Evolutionary conservation across 2,113 vertebrate species (phyloP), one percentile per base, ranked within the genome.

Genomic region (Scolopax mira): DNA sequence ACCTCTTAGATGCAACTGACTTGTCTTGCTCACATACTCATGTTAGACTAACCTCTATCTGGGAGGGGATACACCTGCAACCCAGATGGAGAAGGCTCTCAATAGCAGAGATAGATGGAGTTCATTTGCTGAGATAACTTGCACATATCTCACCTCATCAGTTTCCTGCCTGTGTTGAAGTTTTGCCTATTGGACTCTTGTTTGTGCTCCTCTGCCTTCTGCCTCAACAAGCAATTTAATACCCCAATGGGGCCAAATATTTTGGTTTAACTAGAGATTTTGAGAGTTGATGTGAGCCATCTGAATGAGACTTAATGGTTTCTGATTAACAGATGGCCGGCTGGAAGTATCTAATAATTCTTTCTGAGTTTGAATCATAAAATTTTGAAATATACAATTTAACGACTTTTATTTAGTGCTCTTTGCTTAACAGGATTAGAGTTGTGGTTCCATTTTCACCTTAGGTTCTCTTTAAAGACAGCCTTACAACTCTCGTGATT

Each of bases 321-420:
- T 93, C 72, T 44, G 39, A 71, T 88, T 86, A 93, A 88, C 16
- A 78, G 85, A n/a, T 71, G 60, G 41, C 57, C 52, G 65, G 16
- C 55, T 64, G 33, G 65, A 81, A 81, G 39, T 51, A 52, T 82
- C 81, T 87, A 55, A 72, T 82, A 82, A 67, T 81, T 94, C 65
- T 74, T 64, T 86, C 69, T 81, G 30, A 64, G 66, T 85, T 89
- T 67, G 44, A 89, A 89, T 52, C 27, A 79, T 71, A 65, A 74
- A 46, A 92, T 64, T 84, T 58, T 80, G 71, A 91, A 88, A 64
- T 64, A 51, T 13, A 70, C 37, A 37, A 23, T 91, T 51, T 85
- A 85, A 67, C 86, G 22, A 39, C 46, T 93, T 79, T 77, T 91
- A 80, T 78, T 89, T 83, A 80, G 41, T n/a, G 18, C 22, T 64